These are phyloP conservation scores for Penelope pileata DNA, from an alignment of 2,113 vertebrate species.

Conservation along the genomic window DNA sequence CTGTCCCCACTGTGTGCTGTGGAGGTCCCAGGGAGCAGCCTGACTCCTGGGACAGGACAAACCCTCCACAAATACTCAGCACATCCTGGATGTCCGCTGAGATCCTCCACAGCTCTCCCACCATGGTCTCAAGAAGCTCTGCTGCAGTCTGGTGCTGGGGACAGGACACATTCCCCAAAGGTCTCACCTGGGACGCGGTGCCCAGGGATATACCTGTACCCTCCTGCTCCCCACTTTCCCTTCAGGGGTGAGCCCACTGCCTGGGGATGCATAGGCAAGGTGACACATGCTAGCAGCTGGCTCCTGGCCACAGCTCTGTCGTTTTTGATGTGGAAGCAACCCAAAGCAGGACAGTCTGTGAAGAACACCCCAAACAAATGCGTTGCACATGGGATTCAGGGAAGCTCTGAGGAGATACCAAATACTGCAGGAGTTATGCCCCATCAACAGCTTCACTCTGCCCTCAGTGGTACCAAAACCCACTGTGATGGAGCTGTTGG, in stretches of 20 bases:
- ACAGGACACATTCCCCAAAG: neutral
- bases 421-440: neutral
- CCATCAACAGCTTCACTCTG: rapidly evolving
- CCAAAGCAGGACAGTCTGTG: neutral
- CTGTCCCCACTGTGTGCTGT: neutral
- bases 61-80: neutral
- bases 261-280: neutral
- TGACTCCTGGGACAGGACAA: neutral
- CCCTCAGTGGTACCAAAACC: neutral
- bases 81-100: rapidly evolving
- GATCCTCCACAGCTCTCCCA: neutral
- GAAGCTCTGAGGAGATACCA: neutral
- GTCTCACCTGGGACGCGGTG: neutral
- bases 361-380: neutral
- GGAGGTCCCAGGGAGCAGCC: neutral
- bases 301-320: neutral
- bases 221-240: neutral
- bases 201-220: neutral
- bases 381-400: neutral
- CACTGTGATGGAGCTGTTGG: neutral
- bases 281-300: neutral
- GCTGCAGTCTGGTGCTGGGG: neutral
- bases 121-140: neutral
- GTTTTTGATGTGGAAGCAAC: neutral
- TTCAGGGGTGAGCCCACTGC: neutral